Evolutionary conservation across 2,888 invertebrate species (phyloP).

Genomic region (Lottia gigantea): DNA sequence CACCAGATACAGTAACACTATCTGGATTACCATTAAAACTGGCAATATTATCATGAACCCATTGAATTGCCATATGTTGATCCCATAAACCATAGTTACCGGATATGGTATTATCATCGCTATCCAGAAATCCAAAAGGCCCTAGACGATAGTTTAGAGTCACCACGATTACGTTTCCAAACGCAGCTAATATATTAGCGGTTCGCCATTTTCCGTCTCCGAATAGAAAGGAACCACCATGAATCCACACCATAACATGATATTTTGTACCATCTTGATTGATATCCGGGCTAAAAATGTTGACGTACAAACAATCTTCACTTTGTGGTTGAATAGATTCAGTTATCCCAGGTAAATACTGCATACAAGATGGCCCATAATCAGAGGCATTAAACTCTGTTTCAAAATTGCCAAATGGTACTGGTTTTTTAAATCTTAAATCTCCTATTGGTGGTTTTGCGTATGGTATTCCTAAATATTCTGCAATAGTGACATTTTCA

Average conservation of each 20-base stretch:
- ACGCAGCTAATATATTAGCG: slow-evolving; percentile 21
- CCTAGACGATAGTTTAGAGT: slow-evolving; percentile 48
- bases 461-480: background rate
- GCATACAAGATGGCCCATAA: slow-evolving; percentile 38
- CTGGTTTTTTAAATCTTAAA: background rate
- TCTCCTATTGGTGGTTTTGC: background rate
- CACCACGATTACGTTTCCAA: slow-evolving; percentile 39
- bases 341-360: slow-evolving; percentile 16
- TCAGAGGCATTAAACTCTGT: slow-evolving; percentile 30
- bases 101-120: slow-evolving; percentile 35
- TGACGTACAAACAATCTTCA: slow-evolving; percentile 45
- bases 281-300: slow-evolving; percentile 40
- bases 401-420: slow-evolving; percentile 15
- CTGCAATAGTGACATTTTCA: background rate
- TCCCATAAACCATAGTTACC: slow-evolving; percentile 55
- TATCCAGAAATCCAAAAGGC: slow-evolving; percentile 47
- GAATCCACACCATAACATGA: slow-evolving; percentile 43
- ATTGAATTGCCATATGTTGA: slow-evolving; percentile 44
- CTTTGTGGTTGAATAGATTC: background rate
- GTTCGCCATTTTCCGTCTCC: slow-evolving; percentile 27
- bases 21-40: slow-evolving; percentile 41
- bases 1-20: slow-evolving; percentile 46
- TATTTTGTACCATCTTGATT: slow-evolving; percentile 15
- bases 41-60: slow-evolving; percentile 46
- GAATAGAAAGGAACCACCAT: slow-evolving; percentile 41